These are phyloP conservation scores for Eleginops maclovinus DNA, from an alignment of 2,113 vertebrate species.

Conservation along the genomic window DNA sequence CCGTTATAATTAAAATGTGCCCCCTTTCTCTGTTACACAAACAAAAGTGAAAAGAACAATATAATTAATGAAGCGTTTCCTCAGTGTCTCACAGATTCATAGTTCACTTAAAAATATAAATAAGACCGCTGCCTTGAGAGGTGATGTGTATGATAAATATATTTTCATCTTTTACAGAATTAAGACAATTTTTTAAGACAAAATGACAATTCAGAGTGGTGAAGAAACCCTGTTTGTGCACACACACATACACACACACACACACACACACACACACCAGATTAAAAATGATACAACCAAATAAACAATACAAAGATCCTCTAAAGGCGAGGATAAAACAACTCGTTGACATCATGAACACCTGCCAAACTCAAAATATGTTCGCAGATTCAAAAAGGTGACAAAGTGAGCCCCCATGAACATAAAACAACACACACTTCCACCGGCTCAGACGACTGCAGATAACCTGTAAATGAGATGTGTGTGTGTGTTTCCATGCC, in stretches of 20 bases:
- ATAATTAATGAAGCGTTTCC: slow-evolving; percentile 32
- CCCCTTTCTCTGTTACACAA: slow-evolving; percentile 60
- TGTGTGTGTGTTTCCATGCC: slow-evolving; percentile 55
- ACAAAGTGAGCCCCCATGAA: background rate
- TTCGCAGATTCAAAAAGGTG: slow-evolving; percentile 36
- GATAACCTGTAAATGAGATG: slow-evolving; percentile 51
- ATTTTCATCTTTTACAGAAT: slow-evolving; percentile 13
- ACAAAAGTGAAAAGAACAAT: slow-evolving; percentile 48
- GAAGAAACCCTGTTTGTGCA: slow-evolving; percentile 30
- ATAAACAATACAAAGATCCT: slow-evolving; percentile 43
- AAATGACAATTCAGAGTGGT: slow-evolving; percentile 46
- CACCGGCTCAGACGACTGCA: slow-evolving; percentile 63
- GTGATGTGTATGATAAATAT: slow-evolving; percentile 35
- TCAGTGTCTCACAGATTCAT: slow-evolving; percentile 47
- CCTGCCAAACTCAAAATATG: slow-evolving; percentile 32
- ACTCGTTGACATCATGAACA: slow-evolving; percentile 33
- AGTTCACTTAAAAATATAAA: slow-evolving; percentile 36
- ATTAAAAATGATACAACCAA: slow-evolving; percentile 57
- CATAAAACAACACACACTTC: slow-evolving; percentile 24
- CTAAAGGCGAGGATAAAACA: slow-evolving; percentile 22
- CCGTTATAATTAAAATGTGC: slow-evolving; percentile 48
- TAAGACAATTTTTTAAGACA: slow-evolving; percentile 53
- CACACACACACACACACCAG: slow-evolving; percentile 38
- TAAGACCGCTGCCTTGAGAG: slow-evolving; percentile 41
- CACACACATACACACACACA: slow-evolving; percentile 48